phyloP scores from a whole-genome alignment of 2,113 vertebrate genomes.

The Nestor notabilis region DNA sequence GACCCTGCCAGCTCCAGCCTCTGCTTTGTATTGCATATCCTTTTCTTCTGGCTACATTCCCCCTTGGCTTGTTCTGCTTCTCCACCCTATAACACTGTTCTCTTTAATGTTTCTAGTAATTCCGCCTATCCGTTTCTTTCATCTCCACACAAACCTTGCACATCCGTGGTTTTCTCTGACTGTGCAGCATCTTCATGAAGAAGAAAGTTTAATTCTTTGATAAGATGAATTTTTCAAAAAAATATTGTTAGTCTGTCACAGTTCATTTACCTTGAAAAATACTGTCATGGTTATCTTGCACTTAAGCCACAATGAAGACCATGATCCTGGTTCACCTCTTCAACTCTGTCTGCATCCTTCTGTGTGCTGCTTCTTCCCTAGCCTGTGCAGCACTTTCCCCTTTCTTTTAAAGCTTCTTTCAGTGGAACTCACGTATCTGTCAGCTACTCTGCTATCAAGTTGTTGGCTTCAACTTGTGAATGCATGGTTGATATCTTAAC shows the following conservation, averaged over 20 bases:
- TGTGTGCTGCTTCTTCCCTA: neutral
- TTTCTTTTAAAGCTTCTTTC: neutral
- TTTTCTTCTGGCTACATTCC: neutral
- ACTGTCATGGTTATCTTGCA: neutral
- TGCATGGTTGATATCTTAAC: neutral
- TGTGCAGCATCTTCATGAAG: neutral
- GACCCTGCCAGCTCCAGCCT: neutral
- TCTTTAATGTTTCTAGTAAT: neutral
- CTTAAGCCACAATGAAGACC: neutral
- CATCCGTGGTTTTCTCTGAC: neutral
- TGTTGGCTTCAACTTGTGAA: neutral
- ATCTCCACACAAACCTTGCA: neutral
- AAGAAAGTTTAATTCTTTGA: neutral
- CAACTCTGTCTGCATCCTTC: neutral
- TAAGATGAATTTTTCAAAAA: neutral
- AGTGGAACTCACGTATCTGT: neutral
- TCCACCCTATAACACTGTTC: neutral
- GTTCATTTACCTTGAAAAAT: neutral
- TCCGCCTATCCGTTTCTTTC: neutral
- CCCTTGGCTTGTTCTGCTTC: neutral
- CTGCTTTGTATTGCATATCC: neutral
- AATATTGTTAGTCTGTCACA: neutral
- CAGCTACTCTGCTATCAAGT: neutral
- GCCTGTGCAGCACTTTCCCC: neutral
- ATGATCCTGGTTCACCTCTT: neutral